Conservation (phyloP, 2,797 vertebrate species). For the Avahi laniger region DNA sequence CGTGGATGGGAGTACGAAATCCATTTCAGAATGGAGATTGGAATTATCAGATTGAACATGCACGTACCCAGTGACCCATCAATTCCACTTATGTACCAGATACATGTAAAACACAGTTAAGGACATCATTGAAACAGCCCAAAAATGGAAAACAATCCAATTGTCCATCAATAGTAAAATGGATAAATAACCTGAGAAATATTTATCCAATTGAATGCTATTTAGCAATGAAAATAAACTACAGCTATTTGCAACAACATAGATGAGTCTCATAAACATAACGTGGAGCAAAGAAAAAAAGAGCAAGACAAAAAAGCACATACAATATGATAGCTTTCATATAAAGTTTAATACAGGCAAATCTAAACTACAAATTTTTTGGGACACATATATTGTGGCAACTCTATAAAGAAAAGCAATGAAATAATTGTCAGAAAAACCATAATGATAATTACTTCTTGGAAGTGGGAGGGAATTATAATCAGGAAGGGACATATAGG, state of each 20-base stretch:
- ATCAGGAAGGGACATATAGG: not conserved
- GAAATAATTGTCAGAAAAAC: not conserved
- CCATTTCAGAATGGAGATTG: not conserved
- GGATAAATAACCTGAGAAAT: not conserved
- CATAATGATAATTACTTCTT: not conserved
- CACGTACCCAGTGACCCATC: not conserved
- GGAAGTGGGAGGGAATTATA: not conserved
- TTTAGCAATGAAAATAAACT: slow-evolving; percentile 15
- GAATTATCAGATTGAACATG: not conserved
- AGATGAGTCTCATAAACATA: not conserved
- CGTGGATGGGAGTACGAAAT: not conserved
- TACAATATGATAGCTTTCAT: not conserved
- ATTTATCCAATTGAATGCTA: not conserved
- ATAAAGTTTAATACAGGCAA: not conserved
- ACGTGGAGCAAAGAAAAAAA: not conserved
- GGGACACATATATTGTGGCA: not conserved
- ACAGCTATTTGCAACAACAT: not conserved
- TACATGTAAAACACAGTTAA: slow-evolving; percentile 12
- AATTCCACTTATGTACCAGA: not conserved
- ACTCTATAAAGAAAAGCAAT: not conserved
- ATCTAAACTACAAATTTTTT: not conserved
- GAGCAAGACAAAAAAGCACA: not conserved
- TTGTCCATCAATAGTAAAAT: not conserved
- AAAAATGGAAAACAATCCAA: slow-evolving; percentile 26
- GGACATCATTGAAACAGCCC: not conserved